These are phyloP conservation scores for Alcedo quadribrachys DNA, from an alignment of 2,797 vertebrate species.

Conservation along the genomic window DNA sequence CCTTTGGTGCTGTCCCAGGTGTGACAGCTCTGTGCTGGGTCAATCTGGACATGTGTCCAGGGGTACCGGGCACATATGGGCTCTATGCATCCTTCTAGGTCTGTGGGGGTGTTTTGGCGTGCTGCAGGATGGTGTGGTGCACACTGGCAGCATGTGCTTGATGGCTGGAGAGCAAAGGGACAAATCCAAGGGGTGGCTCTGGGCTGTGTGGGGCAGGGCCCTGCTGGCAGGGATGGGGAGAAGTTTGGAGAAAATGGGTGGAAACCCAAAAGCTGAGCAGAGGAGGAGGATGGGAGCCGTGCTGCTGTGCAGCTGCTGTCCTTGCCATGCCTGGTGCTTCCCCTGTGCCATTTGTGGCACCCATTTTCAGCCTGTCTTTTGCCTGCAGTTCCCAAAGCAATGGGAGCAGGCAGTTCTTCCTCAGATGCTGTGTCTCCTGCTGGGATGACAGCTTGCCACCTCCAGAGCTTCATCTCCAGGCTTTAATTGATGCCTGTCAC, in stretches of 20 bases:
- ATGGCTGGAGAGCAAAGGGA: not conserved
- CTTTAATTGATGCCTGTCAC: constrained; percentile 40
- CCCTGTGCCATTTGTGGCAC: accelerated
- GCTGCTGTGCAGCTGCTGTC: not conserved
- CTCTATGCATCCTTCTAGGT: not conserved
- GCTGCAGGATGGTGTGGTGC: not conserved
- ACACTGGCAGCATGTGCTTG: accelerated
- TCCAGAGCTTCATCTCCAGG: constrained; percentile 13
- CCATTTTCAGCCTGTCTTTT: not conserved
- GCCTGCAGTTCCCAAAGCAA: not conserved
- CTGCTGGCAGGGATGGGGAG: not conserved
- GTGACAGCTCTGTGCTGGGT: not conserved
- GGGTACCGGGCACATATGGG: not conserved
- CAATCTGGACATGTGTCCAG: not conserved
- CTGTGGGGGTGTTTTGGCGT: not conserved
- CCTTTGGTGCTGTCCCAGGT: not conserved
- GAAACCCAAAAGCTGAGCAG: not conserved
- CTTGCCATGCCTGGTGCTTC: not conserved
- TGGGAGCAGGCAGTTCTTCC: not conserved
- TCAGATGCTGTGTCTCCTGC: not conserved
- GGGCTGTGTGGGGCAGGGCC: not conserved
- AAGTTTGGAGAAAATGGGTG: not conserved
- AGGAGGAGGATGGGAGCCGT: not conserved
- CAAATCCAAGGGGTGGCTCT: accelerated
- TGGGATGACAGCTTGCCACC: constrained; percentile 47